Percentiles rank a stretch among this genome's conserved stretches.
phyloP scores from a whole-genome alignment of 2,113 vertebrate species.

The Cichladusa arquata region DNA sequence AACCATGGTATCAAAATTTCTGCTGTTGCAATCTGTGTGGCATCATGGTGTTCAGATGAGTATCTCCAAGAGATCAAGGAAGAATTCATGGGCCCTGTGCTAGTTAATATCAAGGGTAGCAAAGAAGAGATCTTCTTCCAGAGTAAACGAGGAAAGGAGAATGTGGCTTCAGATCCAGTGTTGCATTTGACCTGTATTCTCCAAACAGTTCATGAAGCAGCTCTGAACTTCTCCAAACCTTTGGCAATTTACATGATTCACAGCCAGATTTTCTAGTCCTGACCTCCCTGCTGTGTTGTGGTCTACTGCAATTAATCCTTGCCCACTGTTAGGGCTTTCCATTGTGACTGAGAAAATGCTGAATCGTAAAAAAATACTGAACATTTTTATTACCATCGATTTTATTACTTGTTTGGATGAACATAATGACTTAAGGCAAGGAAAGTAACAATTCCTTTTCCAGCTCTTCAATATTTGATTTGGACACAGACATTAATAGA shows the following conservation, averaged over 20 bases:
- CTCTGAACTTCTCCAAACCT: not conserved
- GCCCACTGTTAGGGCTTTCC: not conserved
- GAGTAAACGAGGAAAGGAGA: not conserved
- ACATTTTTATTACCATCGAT: not conserved
- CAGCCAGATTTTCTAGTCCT: not conserved
- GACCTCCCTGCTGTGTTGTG: not conserved
- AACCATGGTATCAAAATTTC: not conserved
- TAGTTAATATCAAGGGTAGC: not conserved
- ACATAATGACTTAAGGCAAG: not conserved
- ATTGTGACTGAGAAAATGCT: not conserved
- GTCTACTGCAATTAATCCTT: not conserved
- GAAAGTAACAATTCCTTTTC: not conserved
- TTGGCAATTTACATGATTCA: not conserved
- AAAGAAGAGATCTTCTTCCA: not conserved
- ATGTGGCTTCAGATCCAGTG: not conserved
- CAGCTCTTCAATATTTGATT: not conserved
- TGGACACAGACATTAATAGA: not conserved
- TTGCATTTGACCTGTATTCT: not conserved
- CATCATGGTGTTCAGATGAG: not conserved
- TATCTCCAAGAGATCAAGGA: not conserved
- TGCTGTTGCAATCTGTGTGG: not conserved
- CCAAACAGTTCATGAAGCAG: not conserved
- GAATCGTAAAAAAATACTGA: not conserved
- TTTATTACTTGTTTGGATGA: slow-evolving; percentile 20
- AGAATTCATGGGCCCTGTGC: not conserved